Evolutionary conservation across 2,888 invertebrate species (phyloP).

Genomic region (Andrena hattorfiana): DNA sequence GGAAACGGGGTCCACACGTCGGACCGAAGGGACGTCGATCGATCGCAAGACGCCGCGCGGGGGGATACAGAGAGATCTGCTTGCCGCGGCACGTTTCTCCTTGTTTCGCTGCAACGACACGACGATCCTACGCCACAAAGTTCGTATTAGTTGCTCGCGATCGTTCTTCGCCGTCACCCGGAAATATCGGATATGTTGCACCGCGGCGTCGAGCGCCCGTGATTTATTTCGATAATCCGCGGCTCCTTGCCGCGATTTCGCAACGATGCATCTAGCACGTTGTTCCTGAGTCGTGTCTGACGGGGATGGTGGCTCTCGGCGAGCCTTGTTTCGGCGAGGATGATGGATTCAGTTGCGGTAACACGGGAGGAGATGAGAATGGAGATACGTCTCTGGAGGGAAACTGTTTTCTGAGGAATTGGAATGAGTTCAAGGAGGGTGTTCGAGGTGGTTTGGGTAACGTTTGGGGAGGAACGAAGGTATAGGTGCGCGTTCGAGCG

Average conservation of each 20-base stretch:
- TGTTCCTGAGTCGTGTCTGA: not conserved
- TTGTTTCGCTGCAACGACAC: conserved; percentile 68
- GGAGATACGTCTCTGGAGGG: not conserved
- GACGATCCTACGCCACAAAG: conserved; percentile 41
- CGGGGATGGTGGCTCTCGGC: not conserved
- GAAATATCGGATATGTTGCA: conserved; percentile 51
- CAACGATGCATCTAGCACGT: not conserved
- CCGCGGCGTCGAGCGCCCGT: conserved; percentile 23
- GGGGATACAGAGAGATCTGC: conserved; percentile 62
- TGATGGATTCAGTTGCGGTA: conserved; percentile 21
- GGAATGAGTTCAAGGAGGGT: too few species aligned
- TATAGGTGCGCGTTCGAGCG: too few species aligned
- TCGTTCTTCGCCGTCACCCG: conserved; percentile 63
- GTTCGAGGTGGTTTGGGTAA: too few species aligned
- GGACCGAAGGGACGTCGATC: conserved; percentile 60
- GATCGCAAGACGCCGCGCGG: conserved; percentile 64
- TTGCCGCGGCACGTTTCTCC: conserved; percentile 65
- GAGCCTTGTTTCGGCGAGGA: not conserved
- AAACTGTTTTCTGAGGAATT: not conserved
- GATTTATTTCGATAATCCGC: conserved; percentile 52
- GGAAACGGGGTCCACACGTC: conserved; percentile 46
- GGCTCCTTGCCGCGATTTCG: conserved; percentile 35
- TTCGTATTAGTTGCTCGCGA: conserved; percentile 57
- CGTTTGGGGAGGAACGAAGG: too few species aligned
- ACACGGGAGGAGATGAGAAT: not conserved